phyloP scores from a whole-genome alignment of 2,888 invertebrate species.

The Hofmannophila pseudospretella region DNA sequence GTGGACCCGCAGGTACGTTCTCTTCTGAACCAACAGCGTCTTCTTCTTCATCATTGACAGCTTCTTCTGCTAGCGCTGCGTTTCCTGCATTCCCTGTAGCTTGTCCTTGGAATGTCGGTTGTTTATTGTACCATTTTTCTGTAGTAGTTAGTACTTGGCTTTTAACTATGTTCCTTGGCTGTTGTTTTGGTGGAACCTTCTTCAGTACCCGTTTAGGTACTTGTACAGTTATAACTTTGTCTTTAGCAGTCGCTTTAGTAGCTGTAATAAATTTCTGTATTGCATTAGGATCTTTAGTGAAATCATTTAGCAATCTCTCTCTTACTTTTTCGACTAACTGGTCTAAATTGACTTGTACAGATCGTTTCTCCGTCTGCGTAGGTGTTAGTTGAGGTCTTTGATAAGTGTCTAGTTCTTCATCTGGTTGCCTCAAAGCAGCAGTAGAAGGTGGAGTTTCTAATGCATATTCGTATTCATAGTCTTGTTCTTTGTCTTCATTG shows the following conservation, averaged over 20 bases:
- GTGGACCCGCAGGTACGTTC: conserved; percentile 2
- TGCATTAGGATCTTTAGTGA: neutral
- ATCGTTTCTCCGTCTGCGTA: neutral
- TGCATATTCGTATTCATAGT: conserved; percentile 2
- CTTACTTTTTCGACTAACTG: conserved; percentile 34
- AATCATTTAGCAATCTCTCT: conserved; percentile 25
- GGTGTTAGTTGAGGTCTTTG: neutral
- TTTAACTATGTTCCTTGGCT: too few relatives aligned
- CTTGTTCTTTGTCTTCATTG: neutral
- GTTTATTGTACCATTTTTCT: neutral
- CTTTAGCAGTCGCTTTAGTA: too few relatives aligned
- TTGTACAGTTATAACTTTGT: too few relatives aligned
- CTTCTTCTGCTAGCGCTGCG: neutral
- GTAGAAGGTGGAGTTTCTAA: neutral
- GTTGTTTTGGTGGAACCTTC: too few relatives aligned
- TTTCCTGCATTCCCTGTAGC: neutral
- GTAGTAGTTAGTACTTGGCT: too few relatives aligned
- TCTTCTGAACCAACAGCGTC: conserved; percentile 3
- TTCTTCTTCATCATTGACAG: neutral
- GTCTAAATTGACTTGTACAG: conserved; percentile 23
- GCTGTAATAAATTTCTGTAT: neutral
- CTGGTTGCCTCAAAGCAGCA: conserved; percentile 5
- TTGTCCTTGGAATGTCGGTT: neutral
- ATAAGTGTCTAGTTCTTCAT: conserved; percentile 2
- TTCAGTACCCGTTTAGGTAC: too few relatives aligned